phyloP scores from a whole-genome alignment of 2,888 invertebrate species.

The Hololepta plana region DNA sequence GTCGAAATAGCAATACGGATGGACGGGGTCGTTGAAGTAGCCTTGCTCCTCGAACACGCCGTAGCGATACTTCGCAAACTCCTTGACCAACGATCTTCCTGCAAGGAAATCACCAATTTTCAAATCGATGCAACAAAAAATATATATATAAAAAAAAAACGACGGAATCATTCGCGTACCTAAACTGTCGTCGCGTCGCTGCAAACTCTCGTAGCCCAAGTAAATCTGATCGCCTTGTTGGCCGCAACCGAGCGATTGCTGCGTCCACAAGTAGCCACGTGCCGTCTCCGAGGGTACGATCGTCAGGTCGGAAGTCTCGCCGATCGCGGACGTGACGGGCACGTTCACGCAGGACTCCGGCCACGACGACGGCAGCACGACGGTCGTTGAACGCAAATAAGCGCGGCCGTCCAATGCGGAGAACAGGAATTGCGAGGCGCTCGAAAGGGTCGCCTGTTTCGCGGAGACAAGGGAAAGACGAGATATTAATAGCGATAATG shows the following conservation, averaged over 20 bases:
- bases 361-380: constrained; percentile 42
- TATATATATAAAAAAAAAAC: constrained; percentile 1
- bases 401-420: constrained; percentile 36
- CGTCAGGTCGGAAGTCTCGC: constrained; percentile 35
- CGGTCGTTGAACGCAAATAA: constrained; percentile 35
- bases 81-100: constrained; percentile 33
- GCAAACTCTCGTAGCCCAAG: constrained; percentile 27
- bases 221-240: constrained; percentile 38
- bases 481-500: too few species aligned
- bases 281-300: constrained; percentile 30
- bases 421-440: constrained; percentile 36
- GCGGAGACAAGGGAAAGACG: too few species aligned
- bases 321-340: constrained; percentile 26
- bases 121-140: constrained; percentile 2
- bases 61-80: constrained; percentile 49
- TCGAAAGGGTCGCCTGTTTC: constrained; percentile 35
- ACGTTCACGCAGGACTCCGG: constrained; percentile 29
- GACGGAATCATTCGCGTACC: constrained; percentile 13
- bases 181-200: constrained; percentile 19
- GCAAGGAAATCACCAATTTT: constrained; percentile 6
- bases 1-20: constrained; percentile 35
- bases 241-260: constrained; percentile 41
- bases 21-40: constrained; percentile 35
- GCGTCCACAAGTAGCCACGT: constrained; percentile 38
- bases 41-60: constrained; percentile 51